Evolutionary conservation across 2,888 invertebrate species (phyloP).

Genomic region (Phoronis australis): DNA sequence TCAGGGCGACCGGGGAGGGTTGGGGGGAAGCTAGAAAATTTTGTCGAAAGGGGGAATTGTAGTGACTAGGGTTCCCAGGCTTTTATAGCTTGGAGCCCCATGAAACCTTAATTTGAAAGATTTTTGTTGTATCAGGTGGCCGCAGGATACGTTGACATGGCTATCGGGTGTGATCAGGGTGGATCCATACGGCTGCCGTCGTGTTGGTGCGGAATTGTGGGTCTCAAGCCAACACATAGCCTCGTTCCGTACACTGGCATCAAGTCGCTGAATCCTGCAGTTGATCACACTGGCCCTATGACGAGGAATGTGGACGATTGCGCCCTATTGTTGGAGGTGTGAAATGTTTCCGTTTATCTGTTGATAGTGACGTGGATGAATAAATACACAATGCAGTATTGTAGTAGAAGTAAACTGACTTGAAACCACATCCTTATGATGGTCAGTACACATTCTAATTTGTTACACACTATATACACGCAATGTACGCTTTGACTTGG

Average conservation of each 20-base stretch:
- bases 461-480: background rate
- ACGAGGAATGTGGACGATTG: slow-evolving; percentile 39
- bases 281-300: slow-evolving; percentile 47
- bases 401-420: no score
- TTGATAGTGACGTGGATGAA: background rate
- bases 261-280: slow-evolving; percentile 24
- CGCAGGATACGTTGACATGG: slow-evolving; percentile 34
- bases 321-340: slow-evolving; percentile 40
- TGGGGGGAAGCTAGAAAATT: no score
- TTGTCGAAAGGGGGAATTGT: no score
- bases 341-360: background rate
- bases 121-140: slow-evolving; percentile 23
- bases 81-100: no score
- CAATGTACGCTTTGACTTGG: background rate
- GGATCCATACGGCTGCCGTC: slow-evolving; percentile 45
- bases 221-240: slow-evolving; percentile 43
- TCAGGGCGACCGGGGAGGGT: no score
- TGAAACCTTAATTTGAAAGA: no score
- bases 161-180: slow-evolving; percentile 44
- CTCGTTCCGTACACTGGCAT: slow-evolving; percentile 46
- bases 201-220: slow-evolving; percentile 41
- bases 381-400: no score
- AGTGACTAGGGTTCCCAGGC: no score
- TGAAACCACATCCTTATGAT: background rate
- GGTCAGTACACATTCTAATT: background rate